Conservation (phyloP, 2,888 invertebrate genomes). For the Nudaria mundana region DNA sequence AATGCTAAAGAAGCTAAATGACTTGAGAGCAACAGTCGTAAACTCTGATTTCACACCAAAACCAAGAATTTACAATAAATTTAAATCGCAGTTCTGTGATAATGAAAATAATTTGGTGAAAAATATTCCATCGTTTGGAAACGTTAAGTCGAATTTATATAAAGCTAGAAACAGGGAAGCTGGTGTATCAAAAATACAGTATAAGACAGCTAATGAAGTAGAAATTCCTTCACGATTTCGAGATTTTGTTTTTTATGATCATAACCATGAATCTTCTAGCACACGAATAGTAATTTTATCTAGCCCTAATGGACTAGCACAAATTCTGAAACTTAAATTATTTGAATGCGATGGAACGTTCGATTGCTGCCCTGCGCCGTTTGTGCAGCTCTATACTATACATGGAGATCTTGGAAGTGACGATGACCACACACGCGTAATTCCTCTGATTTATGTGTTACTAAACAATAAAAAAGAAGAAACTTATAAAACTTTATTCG, state of each 20-base stretch:
- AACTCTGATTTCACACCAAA: conserved; percentile 1
- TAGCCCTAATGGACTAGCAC: not conserved
- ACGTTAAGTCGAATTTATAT: too few species aligned
- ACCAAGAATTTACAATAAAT: conserved; percentile 5
- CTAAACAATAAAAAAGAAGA: not conserved
- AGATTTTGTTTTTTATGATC: not conserved
- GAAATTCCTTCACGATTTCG: conserved; percentile 5
- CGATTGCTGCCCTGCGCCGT: not conserved
- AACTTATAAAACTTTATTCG: not conserved
- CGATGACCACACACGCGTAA: not conserved
- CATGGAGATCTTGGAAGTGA: not conserved
- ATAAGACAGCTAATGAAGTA: conserved; percentile 6
- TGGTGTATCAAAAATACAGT: conserved; percentile 8
- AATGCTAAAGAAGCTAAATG: too few species aligned
- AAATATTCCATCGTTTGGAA: too few species aligned
- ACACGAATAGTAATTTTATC: too few species aligned
- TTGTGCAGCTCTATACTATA: not conserved
- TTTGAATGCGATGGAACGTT: not conserved
- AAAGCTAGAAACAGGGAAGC: conserved; percentile 7
- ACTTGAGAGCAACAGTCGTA: conserved; percentile 1
- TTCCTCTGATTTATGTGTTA: not conserved
- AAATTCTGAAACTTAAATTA: not conserved
- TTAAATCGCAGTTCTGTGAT: conserved; percentile 2
- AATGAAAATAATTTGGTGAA: too few species aligned
- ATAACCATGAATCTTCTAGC: not conserved